phyloP scores from a whole-genome alignment of 2,113 vertebrate species.

The Macrotus californicus region DNA sequence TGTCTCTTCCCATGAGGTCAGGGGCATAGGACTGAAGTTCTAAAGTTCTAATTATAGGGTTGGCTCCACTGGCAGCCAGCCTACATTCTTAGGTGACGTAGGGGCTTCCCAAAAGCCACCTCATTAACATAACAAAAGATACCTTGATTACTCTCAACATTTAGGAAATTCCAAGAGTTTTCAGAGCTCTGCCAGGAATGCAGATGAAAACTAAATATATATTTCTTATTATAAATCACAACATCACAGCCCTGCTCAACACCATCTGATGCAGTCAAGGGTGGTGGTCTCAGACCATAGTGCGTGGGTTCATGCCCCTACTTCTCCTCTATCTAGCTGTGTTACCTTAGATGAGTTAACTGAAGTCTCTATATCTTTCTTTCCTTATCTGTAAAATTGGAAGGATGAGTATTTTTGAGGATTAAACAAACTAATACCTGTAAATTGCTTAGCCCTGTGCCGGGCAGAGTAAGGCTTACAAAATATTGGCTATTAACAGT shows the following conservation, averaged over 20 bases:
- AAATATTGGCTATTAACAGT: not conserved
- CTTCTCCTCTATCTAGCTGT: not conserved
- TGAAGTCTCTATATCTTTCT: not conserved
- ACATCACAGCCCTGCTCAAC: not conserved
- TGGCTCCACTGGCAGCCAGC: not conserved
- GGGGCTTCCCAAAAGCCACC: not conserved
- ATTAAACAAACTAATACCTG: not conserved
- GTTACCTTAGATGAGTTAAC: not conserved
- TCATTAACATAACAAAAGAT: not conserved
- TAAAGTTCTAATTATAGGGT: not conserved
- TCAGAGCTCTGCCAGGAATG: not conserved
- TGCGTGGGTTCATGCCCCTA: not conserved
- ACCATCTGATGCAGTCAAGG: accelerated
- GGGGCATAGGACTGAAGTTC: not conserved
- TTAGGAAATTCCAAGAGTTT: not conserved
- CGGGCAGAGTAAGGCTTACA: not conserved
- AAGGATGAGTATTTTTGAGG: not conserved
- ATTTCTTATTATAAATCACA: not conserved
- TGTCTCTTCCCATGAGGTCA: not conserved
- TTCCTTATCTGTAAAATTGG: not conserved
- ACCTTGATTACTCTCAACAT: not conserved
- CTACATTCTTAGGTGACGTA: not conserved
- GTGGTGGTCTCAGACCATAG: not conserved
- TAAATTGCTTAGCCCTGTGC: not conserved
- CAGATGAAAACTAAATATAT: not conserved